phyloP scores from a whole-genome alignment of 2,888 invertebrate genomes.

The Junonia oenone region DNA sequence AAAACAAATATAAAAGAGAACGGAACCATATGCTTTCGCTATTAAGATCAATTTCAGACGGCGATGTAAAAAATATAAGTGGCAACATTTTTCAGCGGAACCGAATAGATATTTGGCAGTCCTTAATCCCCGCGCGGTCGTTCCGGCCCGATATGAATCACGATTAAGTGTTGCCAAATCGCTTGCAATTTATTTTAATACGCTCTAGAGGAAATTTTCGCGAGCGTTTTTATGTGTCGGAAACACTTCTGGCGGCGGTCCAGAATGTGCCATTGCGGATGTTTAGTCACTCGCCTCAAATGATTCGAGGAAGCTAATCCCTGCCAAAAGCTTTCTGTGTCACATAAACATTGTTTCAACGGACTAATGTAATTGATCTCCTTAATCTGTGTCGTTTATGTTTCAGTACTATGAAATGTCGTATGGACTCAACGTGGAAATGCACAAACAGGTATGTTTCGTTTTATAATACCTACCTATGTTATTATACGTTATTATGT shows the following conservation, averaged over 20 bases:
- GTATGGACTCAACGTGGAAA: slow-evolving; percentile 97
- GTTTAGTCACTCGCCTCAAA: slow-evolving; percentile 73
- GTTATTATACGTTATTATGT: background rate
- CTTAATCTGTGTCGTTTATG: slow-evolving; percentile 62
- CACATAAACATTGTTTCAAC: slow-evolving; percentile 50
- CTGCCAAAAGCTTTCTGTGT: slow-evolving; percentile 68
- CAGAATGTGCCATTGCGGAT: slow-evolving; percentile 71
- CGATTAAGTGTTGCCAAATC: slow-evolving; percentile 79
- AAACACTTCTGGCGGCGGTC: slow-evolving; percentile 72
- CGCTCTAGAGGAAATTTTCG: slow-evolving; percentile 72
- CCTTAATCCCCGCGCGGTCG: slow-evolving; percentile 65
- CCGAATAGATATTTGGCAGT: slow-evolving; percentile 64
- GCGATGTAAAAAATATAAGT: slow-evolving; percentile 24
- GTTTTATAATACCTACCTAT: slow-evolving; percentile 15
- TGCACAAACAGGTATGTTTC: slow-evolving; percentile 95
- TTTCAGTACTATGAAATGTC: slow-evolving; percentile 99
- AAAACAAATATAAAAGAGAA: slow-evolving; percentile 8
- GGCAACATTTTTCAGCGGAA: slow-evolving; percentile 38
- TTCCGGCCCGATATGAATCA: slow-evolving; percentile 73
- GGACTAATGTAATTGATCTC: slow-evolving; percentile 36
- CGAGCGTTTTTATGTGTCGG: slow-evolving; percentile 76
- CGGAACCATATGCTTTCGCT: slow-evolving; percentile 13
- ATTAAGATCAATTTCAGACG: slow-evolving; percentile 18
- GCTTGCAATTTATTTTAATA: slow-evolving; percentile 79
- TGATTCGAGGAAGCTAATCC: slow-evolving; percentile 74